Percentiles rank a stretch among this genome's conserved stretches.
These are phyloP conservation scores for Lagria hirta DNA, from an alignment of 2,888 invertebrate species.

Conservation along the genomic window DNA sequence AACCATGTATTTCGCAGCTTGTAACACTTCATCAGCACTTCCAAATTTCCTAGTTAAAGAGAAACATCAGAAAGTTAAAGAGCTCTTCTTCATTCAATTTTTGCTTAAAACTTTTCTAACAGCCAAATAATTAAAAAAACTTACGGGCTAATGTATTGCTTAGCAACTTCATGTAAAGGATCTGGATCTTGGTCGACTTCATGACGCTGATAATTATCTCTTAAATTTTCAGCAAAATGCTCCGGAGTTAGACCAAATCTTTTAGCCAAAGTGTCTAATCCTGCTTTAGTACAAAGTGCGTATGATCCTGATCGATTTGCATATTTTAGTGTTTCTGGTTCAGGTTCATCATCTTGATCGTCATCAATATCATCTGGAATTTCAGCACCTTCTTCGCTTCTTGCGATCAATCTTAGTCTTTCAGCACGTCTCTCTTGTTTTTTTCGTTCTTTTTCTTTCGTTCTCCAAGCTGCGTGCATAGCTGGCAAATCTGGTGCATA, in stretches of 20 bases:
- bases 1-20: constrained; percentile 92
- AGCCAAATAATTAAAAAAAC: constrained; percentile 24
- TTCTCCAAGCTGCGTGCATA: constrained; percentile 75
- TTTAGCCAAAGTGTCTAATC: constrained; percentile 78
- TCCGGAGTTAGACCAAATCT: constrained; percentile 92
- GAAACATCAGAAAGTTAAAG: too few relatives aligned
- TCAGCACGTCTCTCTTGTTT: constrained; percentile 57
- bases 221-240: constrained; percentile 93
- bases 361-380: constrained; percentile 61
- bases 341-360: constrained; percentile 60
- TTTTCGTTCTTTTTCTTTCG: constrained; percentile 66
- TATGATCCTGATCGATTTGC: constrained; percentile 88
- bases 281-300: constrained; percentile 81
- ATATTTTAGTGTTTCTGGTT: constrained; percentile 73
- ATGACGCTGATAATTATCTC: constrained; percentile 92
- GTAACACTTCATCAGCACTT: constrained; percentile 78
- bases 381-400: constrained; percentile 67
- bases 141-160: constrained; percentile 67
- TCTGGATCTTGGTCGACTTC: constrained; percentile 91
- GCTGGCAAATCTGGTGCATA: constrained; percentile 82
- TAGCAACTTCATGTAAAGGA: constrained; percentile 81
- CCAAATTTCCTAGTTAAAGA: constrained; percentile 59
- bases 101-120: background rate
- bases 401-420: constrained; percentile 56
- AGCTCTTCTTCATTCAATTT: too few relatives aligned